Evolutionary conservation across 2,797 vertebrate species (phyloP).

Genomic region (Perodicticus potto): DNA sequence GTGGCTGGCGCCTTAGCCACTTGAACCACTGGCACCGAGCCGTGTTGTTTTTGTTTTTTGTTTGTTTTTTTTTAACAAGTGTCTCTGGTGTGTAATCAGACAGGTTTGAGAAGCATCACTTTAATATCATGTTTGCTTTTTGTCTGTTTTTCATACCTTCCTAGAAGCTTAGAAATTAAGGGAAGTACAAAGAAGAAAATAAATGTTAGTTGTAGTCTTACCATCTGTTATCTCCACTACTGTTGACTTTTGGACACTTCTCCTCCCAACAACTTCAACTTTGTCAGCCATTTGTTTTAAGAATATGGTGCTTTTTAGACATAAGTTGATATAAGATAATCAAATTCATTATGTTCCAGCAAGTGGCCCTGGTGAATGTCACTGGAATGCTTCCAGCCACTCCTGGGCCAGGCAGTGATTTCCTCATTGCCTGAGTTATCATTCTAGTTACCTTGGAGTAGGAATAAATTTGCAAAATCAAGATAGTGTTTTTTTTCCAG

Average conservation of each 20-base stretch:
- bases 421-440: not conserved
- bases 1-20: too few species aligned
- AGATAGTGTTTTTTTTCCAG: not conserved
- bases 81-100: not conserved
- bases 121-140: conserved; percentile 12
- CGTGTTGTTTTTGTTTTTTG: too few species aligned
- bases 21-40: too few species aligned
- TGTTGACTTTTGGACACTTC: not conserved
- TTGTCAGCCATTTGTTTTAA: conserved; percentile 12
- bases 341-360: not conserved
- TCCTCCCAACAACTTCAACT: not conserved
- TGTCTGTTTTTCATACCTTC: not conserved
- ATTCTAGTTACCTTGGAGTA: conserved; percentile 2
- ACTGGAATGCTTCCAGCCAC: not conserved
- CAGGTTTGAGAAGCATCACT: conserved; percentile 19
- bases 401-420: not conserved
- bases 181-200: not conserved
- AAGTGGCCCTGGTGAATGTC: not conserved
- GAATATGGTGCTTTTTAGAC: not conserved
- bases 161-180: conserved; percentile 40
- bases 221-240: not conserved
- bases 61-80: not conserved
- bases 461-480: not conserved
- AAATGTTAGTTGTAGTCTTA: not conserved
- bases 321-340: not conserved